Evolutionary conservation across 2,797 vertebrate species (phyloP).

Genomic region (Falco columbarius): DNA sequence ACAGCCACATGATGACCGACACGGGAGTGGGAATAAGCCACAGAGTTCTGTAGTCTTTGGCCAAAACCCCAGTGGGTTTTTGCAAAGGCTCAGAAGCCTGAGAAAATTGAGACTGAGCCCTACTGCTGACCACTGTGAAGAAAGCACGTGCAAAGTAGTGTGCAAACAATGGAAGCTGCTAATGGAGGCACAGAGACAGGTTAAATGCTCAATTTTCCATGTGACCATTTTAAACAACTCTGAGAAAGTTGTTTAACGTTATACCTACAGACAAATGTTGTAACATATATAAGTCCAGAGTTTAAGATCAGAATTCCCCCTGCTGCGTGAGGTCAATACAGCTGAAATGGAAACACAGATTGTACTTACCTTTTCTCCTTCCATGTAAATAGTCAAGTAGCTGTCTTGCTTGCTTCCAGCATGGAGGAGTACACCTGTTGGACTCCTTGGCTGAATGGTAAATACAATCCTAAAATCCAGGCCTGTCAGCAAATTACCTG

Average conservation of each 20-base stretch:
- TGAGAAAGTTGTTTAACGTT: background rate
- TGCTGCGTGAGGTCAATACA: background rate
- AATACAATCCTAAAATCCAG: conserved; percentile 86
- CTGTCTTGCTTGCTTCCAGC: conserved; percentile 74
- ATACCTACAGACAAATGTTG: background rate
- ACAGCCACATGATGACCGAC: background rate
- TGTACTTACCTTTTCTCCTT: conserved; percentile 83
- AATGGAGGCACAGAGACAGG: background rate
- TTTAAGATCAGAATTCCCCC: background rate
- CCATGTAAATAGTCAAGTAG: conserved; percentile 86
- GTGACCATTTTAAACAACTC: background rate
- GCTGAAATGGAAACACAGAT: background rate
- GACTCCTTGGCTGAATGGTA: conserved; percentile 83
- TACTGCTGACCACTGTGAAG: background rate
- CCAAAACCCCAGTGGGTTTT: background rate
- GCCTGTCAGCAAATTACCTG: conserved; percentile 84
- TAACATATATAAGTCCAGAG: rapidly evolving
- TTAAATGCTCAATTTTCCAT: background rate
- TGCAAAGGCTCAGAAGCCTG: background rate
- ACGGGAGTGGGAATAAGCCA: background rate
- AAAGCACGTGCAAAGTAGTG: background rate
- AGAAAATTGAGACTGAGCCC: background rate
- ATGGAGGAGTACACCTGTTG: conserved; percentile 84
- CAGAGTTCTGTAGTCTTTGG: background rate
- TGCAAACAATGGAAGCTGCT: background rate